Percentiles rank a stretch among this genome's conserved stretches.
phyloP scores from a whole-genome alignment of 1,140 invertebrate species.

The Brachionus sp. region DNA sequence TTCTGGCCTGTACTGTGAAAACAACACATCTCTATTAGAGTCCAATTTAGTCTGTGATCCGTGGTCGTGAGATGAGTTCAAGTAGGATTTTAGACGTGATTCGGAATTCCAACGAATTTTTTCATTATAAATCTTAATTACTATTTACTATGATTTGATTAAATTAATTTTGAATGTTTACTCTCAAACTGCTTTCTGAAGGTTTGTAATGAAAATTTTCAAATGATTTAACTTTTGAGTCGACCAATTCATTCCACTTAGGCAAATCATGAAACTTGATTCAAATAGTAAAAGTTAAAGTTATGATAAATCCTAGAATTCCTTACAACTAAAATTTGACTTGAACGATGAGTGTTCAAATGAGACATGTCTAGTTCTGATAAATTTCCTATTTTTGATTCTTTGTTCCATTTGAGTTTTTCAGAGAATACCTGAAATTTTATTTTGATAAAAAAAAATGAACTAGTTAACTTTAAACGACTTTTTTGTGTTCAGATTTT shows the following conservation, averaged over 20 bases:
- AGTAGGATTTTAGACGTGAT: conserved; percentile 18
- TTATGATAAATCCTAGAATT: neutral
- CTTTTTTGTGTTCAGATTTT: neutral
- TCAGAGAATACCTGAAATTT: conserved; percentile 13
- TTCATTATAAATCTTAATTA: conserved; percentile 28
- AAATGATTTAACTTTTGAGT: conserved; percentile 42
- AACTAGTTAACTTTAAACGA: neutral
- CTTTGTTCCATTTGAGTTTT: conserved; percentile 40
- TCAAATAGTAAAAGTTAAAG: neutral
- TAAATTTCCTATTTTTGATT: conserved; percentile 12
- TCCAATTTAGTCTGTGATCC: neutral
- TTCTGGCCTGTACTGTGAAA: neutral
- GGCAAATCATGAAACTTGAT: conserved; percentile 26
- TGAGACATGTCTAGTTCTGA: conserved; percentile 35
- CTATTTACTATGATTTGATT: neutral
- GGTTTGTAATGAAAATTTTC: conserved; percentile 40
- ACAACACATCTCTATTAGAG: neutral
- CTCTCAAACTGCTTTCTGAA: conserved; percentile 19
- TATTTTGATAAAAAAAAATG: neutral
- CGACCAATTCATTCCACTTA: conserved; percentile 29
- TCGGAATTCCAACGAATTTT: conserved; percentile 44
- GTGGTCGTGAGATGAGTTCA: neutral
- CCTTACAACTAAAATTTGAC: conserved; percentile 3
- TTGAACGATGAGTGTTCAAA: conserved; percentile 19
- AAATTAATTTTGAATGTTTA: neutral